phyloP scores from a whole-genome alignment of 2,797 vertebrate genomes.

The Gallinago stenura region DNA sequence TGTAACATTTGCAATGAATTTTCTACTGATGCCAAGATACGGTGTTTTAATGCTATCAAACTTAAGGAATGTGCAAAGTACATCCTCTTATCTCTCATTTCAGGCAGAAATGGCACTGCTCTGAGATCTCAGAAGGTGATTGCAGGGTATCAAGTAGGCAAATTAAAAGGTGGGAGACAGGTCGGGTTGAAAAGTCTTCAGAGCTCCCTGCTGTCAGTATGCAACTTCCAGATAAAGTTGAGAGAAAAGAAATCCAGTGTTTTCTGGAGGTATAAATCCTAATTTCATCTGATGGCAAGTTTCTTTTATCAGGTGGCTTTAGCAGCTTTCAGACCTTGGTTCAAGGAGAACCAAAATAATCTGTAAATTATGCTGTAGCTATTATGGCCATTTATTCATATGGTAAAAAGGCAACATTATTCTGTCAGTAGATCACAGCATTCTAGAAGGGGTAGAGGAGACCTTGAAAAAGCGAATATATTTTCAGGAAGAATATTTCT shows the following conservation, averaged over 20 bases:
- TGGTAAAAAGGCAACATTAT: slow-evolving; percentile 15
- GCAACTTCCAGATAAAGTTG: slow-evolving; percentile 32
- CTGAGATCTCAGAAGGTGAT: slow-evolving; percentile 24
- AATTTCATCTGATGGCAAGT: slow-evolving; percentile 3
- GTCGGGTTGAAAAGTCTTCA: slow-evolving; percentile 29
- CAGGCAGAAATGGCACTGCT: slow-evolving; percentile 9
- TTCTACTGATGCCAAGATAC: slow-evolving; percentile 12
- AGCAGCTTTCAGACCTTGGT: slow-evolving; percentile 40
- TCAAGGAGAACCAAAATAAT: slow-evolving; percentile 53
- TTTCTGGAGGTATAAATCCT: slow-evolving; percentile 26
- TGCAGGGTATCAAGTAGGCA: slow-evolving; percentile 17
- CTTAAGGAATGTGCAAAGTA: slow-evolving; percentile 24
- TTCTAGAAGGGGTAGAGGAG: slow-evolving; percentile 12
- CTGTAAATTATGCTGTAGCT: slow-evolving; percentile 51
- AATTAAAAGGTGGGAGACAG: slow-evolving; percentile 1
- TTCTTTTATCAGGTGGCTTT: slow-evolving; percentile 4
- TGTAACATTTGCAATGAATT: not conserved
- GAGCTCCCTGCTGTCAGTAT: slow-evolving; percentile 5
- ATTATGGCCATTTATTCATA: slow-evolving; percentile 48
- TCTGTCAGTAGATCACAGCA: slow-evolving; percentile 30
- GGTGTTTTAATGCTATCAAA: slow-evolving; percentile 40
- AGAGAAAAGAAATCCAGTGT: slow-evolving; percentile 24
- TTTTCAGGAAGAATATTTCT: slow-evolving; percentile 37
- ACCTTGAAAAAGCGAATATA: slow-evolving; percentile 17
- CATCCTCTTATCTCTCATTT: slow-evolving; percentile 47